Conservation (phyloP, 2,797 vertebrate species). For the Nyctibius grandis region DNA sequence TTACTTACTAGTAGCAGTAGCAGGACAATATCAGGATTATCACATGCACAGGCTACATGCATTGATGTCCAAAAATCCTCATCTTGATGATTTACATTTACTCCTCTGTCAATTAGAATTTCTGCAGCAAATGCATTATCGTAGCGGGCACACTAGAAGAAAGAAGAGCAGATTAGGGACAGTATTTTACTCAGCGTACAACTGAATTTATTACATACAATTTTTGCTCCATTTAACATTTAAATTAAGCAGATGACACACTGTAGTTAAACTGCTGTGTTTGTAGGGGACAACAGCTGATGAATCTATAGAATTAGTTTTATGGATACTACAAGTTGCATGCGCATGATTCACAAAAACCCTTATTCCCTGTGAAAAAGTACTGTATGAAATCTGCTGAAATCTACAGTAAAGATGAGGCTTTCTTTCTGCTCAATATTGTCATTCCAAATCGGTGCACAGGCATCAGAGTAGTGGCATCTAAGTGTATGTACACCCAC, state of each 20-base stretch:
- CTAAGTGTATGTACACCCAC: background rate
- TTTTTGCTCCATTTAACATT: background rate
- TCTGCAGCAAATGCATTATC: constrained; percentile 93
- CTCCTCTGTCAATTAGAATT: constrained; percentile 88
- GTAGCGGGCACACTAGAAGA: constrained; percentile 88
- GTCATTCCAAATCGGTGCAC: background rate
- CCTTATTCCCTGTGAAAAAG: background rate
- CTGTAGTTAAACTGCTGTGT: background rate
- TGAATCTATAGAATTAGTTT: background rate
- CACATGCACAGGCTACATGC: constrained; percentile 90
- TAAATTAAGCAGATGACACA: background rate
- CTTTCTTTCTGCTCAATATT: background rate
- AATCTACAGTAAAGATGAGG: background rate
- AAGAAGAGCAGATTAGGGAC: background rate
- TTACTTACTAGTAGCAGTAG: constrained; percentile 87
- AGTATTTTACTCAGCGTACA: background rate
- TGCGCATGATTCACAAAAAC: background rate
- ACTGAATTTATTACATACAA: background rate
- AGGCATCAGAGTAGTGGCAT: background rate
- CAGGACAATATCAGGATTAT: constrained; percentile 87
- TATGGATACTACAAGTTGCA: background rate
- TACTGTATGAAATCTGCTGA: background rate
- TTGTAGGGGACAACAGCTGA: background rate
- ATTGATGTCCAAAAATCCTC: constrained; percentile 93
- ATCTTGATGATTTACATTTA: constrained; percentile 91